phyloP scores from a whole-genome alignment of 2,888 invertebrate genomes.

The Agonum fuliginosum region DNA sequence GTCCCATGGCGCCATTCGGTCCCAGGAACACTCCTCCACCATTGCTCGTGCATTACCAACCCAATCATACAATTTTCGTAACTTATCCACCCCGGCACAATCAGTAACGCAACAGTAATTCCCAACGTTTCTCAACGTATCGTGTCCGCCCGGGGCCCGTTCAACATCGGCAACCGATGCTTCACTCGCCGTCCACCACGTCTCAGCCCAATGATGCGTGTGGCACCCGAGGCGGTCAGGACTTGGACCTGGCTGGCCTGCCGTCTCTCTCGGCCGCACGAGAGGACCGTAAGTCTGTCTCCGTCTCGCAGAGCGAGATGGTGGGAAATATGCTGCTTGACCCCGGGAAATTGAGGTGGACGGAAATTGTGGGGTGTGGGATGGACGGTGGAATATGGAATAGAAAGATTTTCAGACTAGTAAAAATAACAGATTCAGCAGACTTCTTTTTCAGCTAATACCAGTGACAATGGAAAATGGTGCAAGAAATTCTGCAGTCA shows the following conservation, averaged over 20 bases:
- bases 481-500: too few species aligned
- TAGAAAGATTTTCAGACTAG: too few species aligned
- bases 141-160: neutral
- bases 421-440: too few species aligned
- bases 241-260: neutral
- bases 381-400: too few species aligned
- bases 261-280: neutral
- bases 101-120: neutral
- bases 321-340: neutral
- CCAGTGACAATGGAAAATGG: too few species aligned
- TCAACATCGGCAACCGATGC: constrained; percentile 4
- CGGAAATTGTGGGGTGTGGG: neutral
- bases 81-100: neutral
- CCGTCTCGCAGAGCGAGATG: neutral
- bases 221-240: constrained; percentile 15
- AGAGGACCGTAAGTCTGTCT: neutral
- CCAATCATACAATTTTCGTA: neutral
- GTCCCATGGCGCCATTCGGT: too few species aligned
- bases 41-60: too few species aligned
- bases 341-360: neutral
- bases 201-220: constrained; percentile 14
- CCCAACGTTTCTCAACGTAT: constrained; percentile 4
- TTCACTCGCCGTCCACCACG: neutral
- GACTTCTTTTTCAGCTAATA: too few species aligned
- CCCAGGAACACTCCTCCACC: too few species aligned